Evolutionary conservation across 2,113 vertebrate species (phyloP).

Genomic region (Planiliza haematocheilus): DNA sequence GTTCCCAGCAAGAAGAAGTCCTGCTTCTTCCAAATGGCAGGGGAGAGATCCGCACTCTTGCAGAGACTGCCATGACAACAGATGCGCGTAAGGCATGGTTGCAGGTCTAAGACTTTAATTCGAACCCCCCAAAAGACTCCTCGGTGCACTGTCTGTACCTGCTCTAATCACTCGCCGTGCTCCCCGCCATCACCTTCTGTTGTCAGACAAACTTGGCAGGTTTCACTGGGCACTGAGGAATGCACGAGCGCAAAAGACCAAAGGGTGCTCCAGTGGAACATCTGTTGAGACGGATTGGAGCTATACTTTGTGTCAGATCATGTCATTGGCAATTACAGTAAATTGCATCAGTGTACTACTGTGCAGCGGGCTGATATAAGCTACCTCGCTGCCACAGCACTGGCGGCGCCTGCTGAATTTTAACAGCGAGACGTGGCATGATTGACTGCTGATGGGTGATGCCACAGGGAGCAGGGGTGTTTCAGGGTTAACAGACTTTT

Average conservation of each 20-base stretch:
- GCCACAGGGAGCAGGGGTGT: background rate
- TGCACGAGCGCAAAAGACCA: slow-evolving; percentile 35
- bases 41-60: slow-evolving; percentile 4
- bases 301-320: slow-evolving; percentile 57
- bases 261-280: slow-evolving; percentile 46
- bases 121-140: slow-evolving; percentile 12
- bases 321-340: slow-evolving; percentile 53
- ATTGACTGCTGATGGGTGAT: slow-evolving; percentile 15
- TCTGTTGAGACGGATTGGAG: slow-evolving; percentile 59
- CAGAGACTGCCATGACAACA: slow-evolving; percentile 9
- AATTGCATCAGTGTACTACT: slow-evolving; percentile 49
- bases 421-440: background rate
- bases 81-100: background rate
- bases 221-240: slow-evolving; percentile 28
- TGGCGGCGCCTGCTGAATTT: background rate
- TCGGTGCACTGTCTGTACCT: slow-evolving; percentile 22
- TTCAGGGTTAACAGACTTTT: background rate
- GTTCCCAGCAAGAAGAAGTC: slow-evolving; percentile 1
- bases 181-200: slow-evolving; percentile 36
- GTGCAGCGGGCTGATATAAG: slow-evolving; percentile 40
- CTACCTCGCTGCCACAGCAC: slow-evolving; percentile 8
- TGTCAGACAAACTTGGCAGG: slow-evolving; percentile 46
- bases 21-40: slow-evolving; percentile 1
- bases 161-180: slow-evolving; percentile 43
- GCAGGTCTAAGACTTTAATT: slow-evolving; percentile 43